These are phyloP conservation scores for Coreoperca whiteheadi DNA, from an alignment of 2,113 vertebrate genomes.

Conservation along the genomic window DNA sequence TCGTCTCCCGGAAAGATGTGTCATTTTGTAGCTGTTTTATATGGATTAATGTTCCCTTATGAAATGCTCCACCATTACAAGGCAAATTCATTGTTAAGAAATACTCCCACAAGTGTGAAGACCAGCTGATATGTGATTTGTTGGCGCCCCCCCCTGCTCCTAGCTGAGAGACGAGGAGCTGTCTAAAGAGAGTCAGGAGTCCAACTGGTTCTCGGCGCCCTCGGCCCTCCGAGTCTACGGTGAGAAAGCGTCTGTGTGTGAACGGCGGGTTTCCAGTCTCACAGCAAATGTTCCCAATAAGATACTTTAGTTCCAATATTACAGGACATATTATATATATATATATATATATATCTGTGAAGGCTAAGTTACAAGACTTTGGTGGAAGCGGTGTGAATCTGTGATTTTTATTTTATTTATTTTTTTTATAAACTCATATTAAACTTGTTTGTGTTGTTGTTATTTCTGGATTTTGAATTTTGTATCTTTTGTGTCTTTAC, in stretches of 20 bases:
- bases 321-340: neutral
- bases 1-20: neutral
- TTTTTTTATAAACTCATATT: no score
- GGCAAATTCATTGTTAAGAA: neutral
- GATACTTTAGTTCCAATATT: neutral
- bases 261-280: neutral
- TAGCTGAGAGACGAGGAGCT: conserved; percentile 97
- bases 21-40: neutral
- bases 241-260: conserved; percentile 69
- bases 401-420: no score
- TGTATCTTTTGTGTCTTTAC: conserved; percentile 5
- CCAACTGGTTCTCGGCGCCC: conserved; percentile 99
- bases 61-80: neutral
- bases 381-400: neutral
- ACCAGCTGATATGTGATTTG: neutral
- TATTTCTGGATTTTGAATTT: neutral
- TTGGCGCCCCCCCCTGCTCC: neutral
- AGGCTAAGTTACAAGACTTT: neutral
- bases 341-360: no score
- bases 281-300: neutral
- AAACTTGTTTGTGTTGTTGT: neutral
- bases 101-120: neutral
- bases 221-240: conserved; percentile 96
- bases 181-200: conserved; percentile 99
- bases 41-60: neutral